Conservation (phyloP, 2,113 vertebrate species). For the Enhydra lutris region DNA sequence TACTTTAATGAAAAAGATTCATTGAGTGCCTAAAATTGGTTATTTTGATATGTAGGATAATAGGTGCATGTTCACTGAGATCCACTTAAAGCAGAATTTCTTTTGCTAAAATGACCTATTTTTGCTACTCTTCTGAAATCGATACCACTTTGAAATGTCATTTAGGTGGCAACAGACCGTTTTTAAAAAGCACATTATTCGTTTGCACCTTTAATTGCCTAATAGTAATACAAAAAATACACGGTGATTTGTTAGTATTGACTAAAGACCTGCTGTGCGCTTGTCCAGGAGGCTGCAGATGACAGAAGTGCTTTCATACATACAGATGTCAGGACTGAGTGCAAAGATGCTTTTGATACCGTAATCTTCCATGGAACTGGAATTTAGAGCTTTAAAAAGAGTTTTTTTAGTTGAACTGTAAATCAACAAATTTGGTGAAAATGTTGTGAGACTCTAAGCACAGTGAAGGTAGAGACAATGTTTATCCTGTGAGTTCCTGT, state of each 20-base stretch:
- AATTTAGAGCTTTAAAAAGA: not conserved
- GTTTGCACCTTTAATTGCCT: constrained; percentile 44
- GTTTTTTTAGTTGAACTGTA: not conserved
- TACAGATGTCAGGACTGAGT: not conserved
- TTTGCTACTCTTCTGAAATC: constrained; percentile 58
- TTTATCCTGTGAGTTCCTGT: not conserved
- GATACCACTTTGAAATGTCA: constrained; percentile 61
- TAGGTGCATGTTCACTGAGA: constrained; percentile 42
- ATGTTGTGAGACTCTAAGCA: not conserved
- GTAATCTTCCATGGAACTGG: constrained; percentile 12
- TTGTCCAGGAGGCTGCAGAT: not conserved
- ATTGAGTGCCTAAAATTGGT: constrained; percentile 57
- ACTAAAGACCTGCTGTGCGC: not conserved
- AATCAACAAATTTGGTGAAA: constrained; percentile 26
- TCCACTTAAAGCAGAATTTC: constrained; percentile 54
- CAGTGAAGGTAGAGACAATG: not conserved
- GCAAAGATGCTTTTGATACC: not conserved
- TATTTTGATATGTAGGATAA: constrained; percentile 49
- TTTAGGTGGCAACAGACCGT: constrained; percentile 35
- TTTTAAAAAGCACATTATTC: constrained; percentile 38
- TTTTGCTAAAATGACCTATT: constrained; percentile 59
- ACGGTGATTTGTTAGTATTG: constrained; percentile 44
- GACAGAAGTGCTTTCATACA: constrained; percentile 6
- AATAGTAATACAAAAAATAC: constrained; percentile 35
- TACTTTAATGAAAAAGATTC: constrained; percentile 65